phyloP scores from a whole-genome alignment of 2,797 vertebrate species.

The Poecilia picta region DNA sequence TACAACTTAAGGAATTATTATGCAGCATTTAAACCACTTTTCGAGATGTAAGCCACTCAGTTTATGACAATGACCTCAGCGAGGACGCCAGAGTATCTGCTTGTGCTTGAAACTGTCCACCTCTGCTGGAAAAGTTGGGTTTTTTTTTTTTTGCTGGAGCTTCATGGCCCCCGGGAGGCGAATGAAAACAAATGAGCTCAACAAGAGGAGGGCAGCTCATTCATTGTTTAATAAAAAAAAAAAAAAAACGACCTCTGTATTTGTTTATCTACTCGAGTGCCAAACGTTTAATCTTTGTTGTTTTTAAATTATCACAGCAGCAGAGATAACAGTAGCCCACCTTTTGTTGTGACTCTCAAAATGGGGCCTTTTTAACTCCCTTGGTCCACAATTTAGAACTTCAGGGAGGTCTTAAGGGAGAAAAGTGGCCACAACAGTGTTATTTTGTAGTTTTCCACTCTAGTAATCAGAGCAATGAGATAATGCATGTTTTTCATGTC shows the following conservation, averaged over 20 bases:
- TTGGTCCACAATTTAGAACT: conserved; percentile 20
- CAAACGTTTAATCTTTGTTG: conserved; percentile 20
- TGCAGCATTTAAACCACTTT: conserved; percentile 35
- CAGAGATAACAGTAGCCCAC: conserved; percentile 16
- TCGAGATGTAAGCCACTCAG: conserved; percentile 60
- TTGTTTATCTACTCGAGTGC: conserved; percentile 58
- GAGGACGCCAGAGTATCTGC: conserved; percentile 57
- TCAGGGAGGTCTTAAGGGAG: conserved; percentile 20
- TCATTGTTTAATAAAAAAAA: conserved; percentile 64
- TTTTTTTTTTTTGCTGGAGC: conserved; percentile 36
- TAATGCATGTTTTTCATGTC: conserved; percentile 41
- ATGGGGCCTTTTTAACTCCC: conserved; percentile 25
- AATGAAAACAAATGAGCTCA: conserved; percentile 71
- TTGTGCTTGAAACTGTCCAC: conserved; percentile 44
- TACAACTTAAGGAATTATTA: conserved; percentile 13
- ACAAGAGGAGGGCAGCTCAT: conserved; percentile 59
- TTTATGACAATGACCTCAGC: conserved; percentile 65
- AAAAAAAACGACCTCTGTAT: conserved; percentile 42
- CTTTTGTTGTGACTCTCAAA: conserved; percentile 37
- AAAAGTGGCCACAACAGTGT: conserved; percentile 21
- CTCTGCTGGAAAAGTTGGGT: conserved; percentile 47
- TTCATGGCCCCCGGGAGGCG: conserved; percentile 45
- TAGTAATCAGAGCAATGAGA: conserved; percentile 36
- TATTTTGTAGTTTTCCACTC: conserved; percentile 25
- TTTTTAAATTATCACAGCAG: conserved; percentile 21